Percentiles rank a stretch among this genome's conserved stretches.
Evolutionary conservation across 2,797 vertebrate species (phyloP).

Genomic region (Macropodus opercularis): DNA sequence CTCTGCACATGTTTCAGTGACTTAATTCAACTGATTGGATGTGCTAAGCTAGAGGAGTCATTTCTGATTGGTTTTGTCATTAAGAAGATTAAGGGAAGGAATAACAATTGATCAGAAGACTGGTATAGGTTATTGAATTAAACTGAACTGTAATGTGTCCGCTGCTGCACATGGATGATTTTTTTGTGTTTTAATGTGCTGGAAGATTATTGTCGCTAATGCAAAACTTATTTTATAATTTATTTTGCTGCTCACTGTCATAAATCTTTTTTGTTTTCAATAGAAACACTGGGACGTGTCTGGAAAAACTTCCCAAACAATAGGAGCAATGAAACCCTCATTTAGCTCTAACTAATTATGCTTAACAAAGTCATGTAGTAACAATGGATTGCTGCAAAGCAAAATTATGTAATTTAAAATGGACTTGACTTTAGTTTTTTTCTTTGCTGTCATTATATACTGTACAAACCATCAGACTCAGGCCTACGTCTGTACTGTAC

Average conservation of each 20-base stretch:
- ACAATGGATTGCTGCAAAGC: slow-evolving; percentile 36
- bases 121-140: slow-evolving; percentile 54
- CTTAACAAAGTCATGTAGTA: slow-evolving; percentile 50
- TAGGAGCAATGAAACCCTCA: slow-evolving; percentile 37
- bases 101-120: slow-evolving; percentile 44
- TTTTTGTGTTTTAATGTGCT: slow-evolving; percentile 48
- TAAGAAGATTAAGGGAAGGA: slow-evolving; percentile 45
- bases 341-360: slow-evolving; percentile 55
- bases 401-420: slow-evolving; percentile 34
- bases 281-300: slow-evolving; percentile 19
- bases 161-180: slow-evolving; percentile 23
- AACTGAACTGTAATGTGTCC: slow-evolving; percentile 34
- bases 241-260: slow-evolving; percentile 10
- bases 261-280: slow-evolving; percentile 4
- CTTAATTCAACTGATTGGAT: slow-evolving; percentile 44
- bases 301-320: slow-evolving; percentile 44
- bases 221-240: slow-evolving; percentile 41
- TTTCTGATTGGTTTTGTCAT: slow-evolving; percentile 56
- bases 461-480: too few species aligned
- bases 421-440: slow-evolving; percentile 13
- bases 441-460: background rate
- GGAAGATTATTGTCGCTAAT: slow-evolving; percentile 40
- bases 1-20: slow-evolving; percentile 38
- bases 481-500: too few species aligned
- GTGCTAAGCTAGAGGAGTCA: slow-evolving; percentile 29